Evolutionary conservation across 2,113 vertebrate species (phyloP).

Genomic region (sheep (Ovis aries)): ARS-UI_Ramb_v3.0 NC_056054.1:247409001-247409500

Average conservation of each 20-base stretch:
- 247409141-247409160: neutral
- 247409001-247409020: no score
- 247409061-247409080: neutral
- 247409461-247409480: neutral
- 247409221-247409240: slow-evolving; percentile 1
- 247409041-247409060: neutral
- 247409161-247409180: neutral
- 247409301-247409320: neutral
- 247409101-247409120: neutral
- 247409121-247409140: slow-evolving; percentile 16
- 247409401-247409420: neutral
- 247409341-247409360: neutral
- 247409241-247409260: neutral
- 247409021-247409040: no score
- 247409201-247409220: neutral
- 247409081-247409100: neutral
- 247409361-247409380: neutral
- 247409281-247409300: neutral
- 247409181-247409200: neutral
- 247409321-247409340: neutral
- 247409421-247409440: neutral
- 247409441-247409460: neutral
- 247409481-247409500: neutral
- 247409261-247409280: neutral
- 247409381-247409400: slow-evolving; percentile 6